phyloP scores from a whole-genome alignment of 2,888 invertebrate species.

The Lithophane semibrunnea region DNA sequence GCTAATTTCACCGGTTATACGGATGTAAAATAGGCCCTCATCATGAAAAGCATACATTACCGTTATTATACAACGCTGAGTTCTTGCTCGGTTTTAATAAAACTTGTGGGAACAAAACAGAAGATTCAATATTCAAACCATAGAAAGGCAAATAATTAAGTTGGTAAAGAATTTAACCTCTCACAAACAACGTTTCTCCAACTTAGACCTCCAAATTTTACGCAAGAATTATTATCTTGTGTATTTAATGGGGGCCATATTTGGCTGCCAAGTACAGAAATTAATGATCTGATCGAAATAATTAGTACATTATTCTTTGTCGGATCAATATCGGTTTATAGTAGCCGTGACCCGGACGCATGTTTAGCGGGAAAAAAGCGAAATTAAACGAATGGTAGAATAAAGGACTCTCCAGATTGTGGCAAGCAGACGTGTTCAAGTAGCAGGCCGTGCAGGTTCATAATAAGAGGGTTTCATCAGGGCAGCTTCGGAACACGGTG shows the following conservation, averaged over 20 bases:
- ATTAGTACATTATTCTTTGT: constrained; percentile 34
- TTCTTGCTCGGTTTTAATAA: constrained; percentile 22
- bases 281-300: constrained; percentile 54
- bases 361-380: constrained; percentile 68
- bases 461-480: constrained; percentile 84
- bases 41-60: constrained; percentile 48
- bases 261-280: constrained; percentile 52
- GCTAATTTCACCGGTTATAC: constrained; percentile 59
- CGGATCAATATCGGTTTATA: constrained; percentile 47
- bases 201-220: constrained; percentile 46
- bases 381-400: constrained; percentile 78
- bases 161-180: constrained; percentile 54
- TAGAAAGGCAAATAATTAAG: constrained; percentile 48
- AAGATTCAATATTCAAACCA: constrained; percentile 38
- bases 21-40: constrained; percentile 29
- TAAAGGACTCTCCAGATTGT: constrained; percentile 84
- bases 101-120: constrained; percentile 28
- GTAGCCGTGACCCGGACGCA: constrained; percentile 52
- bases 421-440: constrained; percentile 89
- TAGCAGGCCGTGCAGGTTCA: constrained; percentile 84
- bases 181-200: constrained; percentile 42
- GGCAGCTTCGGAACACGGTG: constrained; percentile 72
- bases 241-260: constrained; percentile 51
- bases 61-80: constrained; percentile 19
- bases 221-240: constrained; percentile 53